Evolutionary conservation across 2,797 vertebrate genomes (phyloP), one percentile per base, ranked within the genome.

Genomic region (Oreonectes daqikongensis): DNA sequence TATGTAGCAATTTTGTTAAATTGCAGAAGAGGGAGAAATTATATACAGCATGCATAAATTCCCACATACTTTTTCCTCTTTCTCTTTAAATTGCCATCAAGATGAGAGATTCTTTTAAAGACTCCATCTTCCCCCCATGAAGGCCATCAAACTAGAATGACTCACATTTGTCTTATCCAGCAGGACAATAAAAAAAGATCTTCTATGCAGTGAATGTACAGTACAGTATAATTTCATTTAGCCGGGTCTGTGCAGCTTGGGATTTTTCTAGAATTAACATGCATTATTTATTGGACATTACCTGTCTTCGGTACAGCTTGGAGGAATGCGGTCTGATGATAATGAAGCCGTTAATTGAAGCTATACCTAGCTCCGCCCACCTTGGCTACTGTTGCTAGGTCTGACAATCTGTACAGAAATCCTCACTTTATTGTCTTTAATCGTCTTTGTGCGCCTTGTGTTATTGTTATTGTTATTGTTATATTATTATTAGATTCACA

Each of bases 1-100:
- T 75, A 87, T 85, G 87, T 89, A 87, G 78, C 85, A 87, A 84
- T 89, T 91, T 87, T 69, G 69, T 81, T 82, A 89, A 92, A 90
- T 89, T 86, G 86, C 86, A 89, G 85, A 69, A 84, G 80, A 48
- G 74, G 80, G 86, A 64, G 65, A 75, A 85, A 88, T 89, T 79
- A 85, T 73, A 85, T 60, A 82, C 81, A 81, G 84, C 69, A 75
- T 84, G 77, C 85, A 89, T 88, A 22, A 89, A 88, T 85, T 84
- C 73, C 7, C 24, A 86, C 78, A 53, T 81, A 59, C 69, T 75
- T 60, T 44, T 12, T 85, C 79, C 79, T 77, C 61, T 71, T 75
- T 79, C 81, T 78, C 60, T 87, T 82, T 82, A 89, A 88, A 88
- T 87, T 84, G 80, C 65, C 73, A 88, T 78, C 42, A 77, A 70